A percentile compares a stretch with the other conserved stretches of the same genome.
phyloP scores from a whole-genome alignment of 2,888 invertebrate species.

The Zaprionus lineosus region DNA sequence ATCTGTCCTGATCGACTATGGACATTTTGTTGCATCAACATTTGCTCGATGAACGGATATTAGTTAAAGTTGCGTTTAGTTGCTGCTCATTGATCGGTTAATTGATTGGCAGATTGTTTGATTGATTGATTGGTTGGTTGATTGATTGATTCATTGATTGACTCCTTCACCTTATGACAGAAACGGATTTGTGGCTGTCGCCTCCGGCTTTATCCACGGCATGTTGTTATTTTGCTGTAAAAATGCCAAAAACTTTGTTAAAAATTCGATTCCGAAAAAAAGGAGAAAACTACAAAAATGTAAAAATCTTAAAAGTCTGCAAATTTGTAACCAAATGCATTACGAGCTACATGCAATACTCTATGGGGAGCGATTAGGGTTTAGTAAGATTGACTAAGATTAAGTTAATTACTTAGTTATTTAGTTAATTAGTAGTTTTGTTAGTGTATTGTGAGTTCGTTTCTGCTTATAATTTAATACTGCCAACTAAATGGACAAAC shows the following conservation, averaged over 20 bases:
- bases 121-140: conserved; percentile 15
- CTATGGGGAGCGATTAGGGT: no score
- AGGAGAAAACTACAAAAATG: conserved; percentile 14
- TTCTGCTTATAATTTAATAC: background rate
- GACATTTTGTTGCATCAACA: background rate
- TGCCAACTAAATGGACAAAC: background rate
- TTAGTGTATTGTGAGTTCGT: conserved; percentile 15
- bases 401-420: no score
- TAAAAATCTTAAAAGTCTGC: no score
- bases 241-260: conserved; percentile 17
- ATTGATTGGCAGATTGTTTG: background rate
- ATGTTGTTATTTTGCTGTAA: conserved; percentile 81
- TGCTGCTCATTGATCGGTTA: conserved; percentile 19
- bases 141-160: conserved; percentile 37
- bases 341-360: no score
- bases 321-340: conserved; percentile 57
- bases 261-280: background rate
- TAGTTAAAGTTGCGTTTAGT: conserved; percentile 7
- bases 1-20: conserved; percentile 2
- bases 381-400: no score
- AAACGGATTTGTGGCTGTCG: conserved; percentile 83
- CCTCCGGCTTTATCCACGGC: conserved; percentile 83
- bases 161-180: conserved; percentile 78
- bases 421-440: conserved; percentile 9
- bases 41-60: no score